Evolutionary conservation across 2,888 invertebrate genomes (phyloP).

Genomic region (Horisme vitalbata): DNA sequence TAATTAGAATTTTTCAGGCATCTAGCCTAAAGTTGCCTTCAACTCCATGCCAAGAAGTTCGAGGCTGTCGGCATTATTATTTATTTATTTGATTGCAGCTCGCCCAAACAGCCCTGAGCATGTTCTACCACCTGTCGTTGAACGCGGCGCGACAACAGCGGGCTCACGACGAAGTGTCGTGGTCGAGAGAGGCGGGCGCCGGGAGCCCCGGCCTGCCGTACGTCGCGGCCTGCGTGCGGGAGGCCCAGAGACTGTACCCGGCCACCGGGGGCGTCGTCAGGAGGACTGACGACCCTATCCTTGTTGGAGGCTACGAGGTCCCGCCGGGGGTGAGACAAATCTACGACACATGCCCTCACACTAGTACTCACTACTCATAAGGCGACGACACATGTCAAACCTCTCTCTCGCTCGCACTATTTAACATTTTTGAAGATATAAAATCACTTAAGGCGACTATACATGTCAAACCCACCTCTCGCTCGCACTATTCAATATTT

Average conservation of each 20-base stretch:
- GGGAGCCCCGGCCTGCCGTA: slow-evolving; percentile 53
- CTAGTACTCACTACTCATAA: too few species aligned
- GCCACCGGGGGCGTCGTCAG: slow-evolving; percentile 71
- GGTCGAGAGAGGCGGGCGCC: slow-evolving; percentile 59
- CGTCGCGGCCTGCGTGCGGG: slow-evolving; percentile 58
- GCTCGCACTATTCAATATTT: too few species aligned
- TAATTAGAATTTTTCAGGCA: too few species aligned
- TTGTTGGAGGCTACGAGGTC: slow-evolving; percentile 66
- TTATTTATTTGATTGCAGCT: slow-evolving; percentile 48
- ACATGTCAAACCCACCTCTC: too few species aligned
- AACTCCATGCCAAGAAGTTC: too few species aligned
- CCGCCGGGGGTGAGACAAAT: slow-evolving; percentile 65
- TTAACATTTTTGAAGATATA: too few species aligned
- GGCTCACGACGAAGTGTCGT: slow-evolving; percentile 67
- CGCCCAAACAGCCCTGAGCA: slow-evolving; percentile 67
- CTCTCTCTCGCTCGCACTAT: too few species aligned
- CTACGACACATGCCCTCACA: not conserved
- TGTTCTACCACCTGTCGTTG: slow-evolving; percentile 70
- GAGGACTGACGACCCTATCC: slow-evolving; percentile 52
- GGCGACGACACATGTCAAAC: too few species aligned
- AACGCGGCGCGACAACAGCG: slow-evolving; percentile 72
- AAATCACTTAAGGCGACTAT: too few species aligned
- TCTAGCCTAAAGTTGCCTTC: too few species aligned
- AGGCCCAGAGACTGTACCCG: slow-evolving; percentile 68
- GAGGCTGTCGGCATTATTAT: too few species aligned